Base-by-base conservation (phyloP, 2,888 invertebrate species). In the Pediacus dermestoides region DNA sequence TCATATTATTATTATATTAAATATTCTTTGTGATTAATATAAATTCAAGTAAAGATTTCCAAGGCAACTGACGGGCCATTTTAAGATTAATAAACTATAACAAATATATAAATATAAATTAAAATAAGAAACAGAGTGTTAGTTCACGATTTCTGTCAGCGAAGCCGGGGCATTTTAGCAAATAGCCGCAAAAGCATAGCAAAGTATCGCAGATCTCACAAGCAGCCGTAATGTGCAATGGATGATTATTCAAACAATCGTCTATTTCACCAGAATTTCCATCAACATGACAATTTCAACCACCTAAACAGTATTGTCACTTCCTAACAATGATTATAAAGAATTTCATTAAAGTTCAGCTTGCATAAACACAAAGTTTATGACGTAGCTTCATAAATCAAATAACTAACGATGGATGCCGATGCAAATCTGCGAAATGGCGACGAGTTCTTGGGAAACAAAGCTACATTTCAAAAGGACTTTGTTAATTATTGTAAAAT, bases 21-120 rank as follows among this genome's bases (percentile, higher is more conserved):
- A n/a, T n/a, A n/a, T n/a, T n/a, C n/a, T n/a, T 23, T 23, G 23
- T 3, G n/a, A 23, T 10, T 9, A 3, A 4, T n/a, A 28, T 8
- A 7, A 18, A 7, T 32, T 39, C 37, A 37, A 30, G 13, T 39
- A 44, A 49, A 52, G 45, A 48, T 52, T 53, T 48, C 39, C 39
- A 49, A 55, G 60, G 61, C 60, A 63, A 64, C 64, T 58, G 64
- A 62, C 63, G 53, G 56, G 57, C 55, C 58, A 52, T 50, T n/a
- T n/a, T 60, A 58, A 48, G 53, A 59, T 53, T 58, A 57, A 50
- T 50, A 48, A 55, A 53, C 48, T 44, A 9, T 10, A 10, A 9
- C n/a, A 23, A 23, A 23, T 4, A 23, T 23, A 23, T 23, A 23
- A 10, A 55, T 55, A 63, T 61, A 55, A 60, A 60, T 33, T 38